Evolutionary conservation across 2,113 vertebrate species (phyloP).

Genomic region (Galeopterus variegatus): DNA sequence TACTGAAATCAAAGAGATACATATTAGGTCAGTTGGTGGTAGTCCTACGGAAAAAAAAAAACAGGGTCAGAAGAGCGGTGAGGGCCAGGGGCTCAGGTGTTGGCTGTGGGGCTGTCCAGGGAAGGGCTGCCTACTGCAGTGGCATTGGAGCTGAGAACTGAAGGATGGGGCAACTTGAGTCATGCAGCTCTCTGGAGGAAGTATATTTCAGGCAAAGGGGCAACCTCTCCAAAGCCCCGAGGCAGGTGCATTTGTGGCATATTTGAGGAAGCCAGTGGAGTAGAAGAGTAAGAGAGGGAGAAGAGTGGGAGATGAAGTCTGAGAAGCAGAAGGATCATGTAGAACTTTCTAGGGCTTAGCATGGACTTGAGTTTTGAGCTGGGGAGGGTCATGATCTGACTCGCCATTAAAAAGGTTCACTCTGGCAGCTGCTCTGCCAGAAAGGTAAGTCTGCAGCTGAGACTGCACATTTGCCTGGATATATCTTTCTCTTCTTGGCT

Average conservation of each 20-base stretch:
- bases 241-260: background rate
- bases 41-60: background rate
- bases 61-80: background rate
- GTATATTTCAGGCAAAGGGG: background rate
- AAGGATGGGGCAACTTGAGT: fast-evolving
- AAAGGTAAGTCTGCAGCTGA: background rate
- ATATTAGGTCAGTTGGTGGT: background rate
- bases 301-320: background rate
- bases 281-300: background rate
- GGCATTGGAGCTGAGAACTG: background rate
- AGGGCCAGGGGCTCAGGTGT: background rate
- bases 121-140: background rate
- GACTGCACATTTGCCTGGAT: fast-evolving
- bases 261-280: background rate
- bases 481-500: background rate
- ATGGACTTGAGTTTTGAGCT: background rate
- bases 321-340: background rate
- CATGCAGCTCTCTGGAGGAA: background rate
- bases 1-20: background rate
- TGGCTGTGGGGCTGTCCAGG: background rate
- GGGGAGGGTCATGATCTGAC: background rate
- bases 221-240: background rate
- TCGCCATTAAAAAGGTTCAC: background rate
- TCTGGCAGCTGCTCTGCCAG: background rate
- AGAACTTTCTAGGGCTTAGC: background rate